Evolutionary conservation across 2,888 invertebrate genomes (phyloP).

Genomic region (Trichogramma dendrolimi): DNA sequence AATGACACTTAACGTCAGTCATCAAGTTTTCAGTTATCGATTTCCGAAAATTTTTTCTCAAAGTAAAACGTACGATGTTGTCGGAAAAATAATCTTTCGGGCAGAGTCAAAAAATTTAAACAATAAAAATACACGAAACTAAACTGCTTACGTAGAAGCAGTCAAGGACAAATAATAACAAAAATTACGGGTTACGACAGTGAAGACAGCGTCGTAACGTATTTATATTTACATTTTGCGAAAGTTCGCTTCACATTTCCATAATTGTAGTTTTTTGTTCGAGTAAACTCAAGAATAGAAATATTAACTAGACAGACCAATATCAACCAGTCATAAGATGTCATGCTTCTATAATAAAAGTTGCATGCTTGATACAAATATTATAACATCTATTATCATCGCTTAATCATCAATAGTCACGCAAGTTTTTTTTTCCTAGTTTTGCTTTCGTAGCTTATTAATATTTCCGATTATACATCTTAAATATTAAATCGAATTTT

Average conservation of each 20-base stretch:
- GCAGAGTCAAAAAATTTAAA: too few relatives aligned
- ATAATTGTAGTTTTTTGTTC: conserved; percentile 26
- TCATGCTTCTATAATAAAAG: conserved; percentile 45
- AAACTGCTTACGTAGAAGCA: conserved; percentile 16
- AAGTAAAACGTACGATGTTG: too few relatives aligned
- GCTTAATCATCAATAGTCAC: conserved; percentile 28
- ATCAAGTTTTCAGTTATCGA: too few relatives aligned
- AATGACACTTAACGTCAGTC: too few relatives aligned
- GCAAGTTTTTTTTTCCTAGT: conserved; percentile 17
- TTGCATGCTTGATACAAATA: conserved; percentile 41
- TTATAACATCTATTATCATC: conserved; percentile 30
- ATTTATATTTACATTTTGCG: conserved; percentile 28
- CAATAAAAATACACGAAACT: too few relatives aligned
- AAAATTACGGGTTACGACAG: conserved; percentile 24
- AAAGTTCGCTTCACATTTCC: conserved; percentile 17
- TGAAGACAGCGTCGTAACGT: conserved; percentile 27
- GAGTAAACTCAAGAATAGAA: conserved; percentile 40
- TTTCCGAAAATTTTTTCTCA: too few relatives aligned
- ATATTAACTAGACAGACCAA: conserved; percentile 39
- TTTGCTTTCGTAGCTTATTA: conserved; percentile 20
- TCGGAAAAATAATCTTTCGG: too few relatives aligned
- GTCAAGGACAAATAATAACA: conserved; percentile 24
- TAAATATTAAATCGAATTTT: conserved; percentile 41
- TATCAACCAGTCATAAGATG: conserved; percentile 42
- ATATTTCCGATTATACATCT: conserved; percentile 35